phyloP scores from a whole-genome alignment of 2,888 invertebrate genomes.

The Polydesmus complanatus region DNA sequence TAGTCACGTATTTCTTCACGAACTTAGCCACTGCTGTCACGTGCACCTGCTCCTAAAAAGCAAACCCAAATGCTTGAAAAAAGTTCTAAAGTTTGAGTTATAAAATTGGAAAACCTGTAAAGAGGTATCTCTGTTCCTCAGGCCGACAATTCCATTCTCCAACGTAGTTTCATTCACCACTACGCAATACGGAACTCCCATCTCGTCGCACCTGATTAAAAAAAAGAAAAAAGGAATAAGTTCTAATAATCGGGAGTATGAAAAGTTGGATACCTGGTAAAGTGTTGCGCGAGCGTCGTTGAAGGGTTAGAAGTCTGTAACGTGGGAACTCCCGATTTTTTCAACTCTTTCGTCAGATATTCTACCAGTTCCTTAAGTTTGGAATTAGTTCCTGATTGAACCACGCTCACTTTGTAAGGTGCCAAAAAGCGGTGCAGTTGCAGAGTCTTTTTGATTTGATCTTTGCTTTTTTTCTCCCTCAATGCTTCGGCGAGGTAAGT shows the following conservation, averaged over 20 bases:
- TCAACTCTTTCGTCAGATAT: constrained; percentile 16
- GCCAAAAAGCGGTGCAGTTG: constrained; percentile 11
- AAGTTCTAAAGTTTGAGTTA: not conserved
- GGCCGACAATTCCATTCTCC: constrained; percentile 51
- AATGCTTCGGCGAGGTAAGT: not conserved
- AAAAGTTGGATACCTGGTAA: not conserved
- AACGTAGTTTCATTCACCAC: constrained; percentile 53
- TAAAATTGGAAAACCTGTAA: constrained; percentile 45
- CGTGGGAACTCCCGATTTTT: constrained; percentile 11
- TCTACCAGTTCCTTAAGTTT: constrained; percentile 1
- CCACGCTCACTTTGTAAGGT: constrained; percentile 14
- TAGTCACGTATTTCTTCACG: constrained; percentile 2
- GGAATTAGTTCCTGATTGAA: not conserved
- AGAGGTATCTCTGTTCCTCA: constrained; percentile 39
- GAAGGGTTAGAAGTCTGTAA: constrained; percentile 5
- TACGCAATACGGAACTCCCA: constrained; percentile 59
- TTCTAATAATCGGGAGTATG: not conserved
- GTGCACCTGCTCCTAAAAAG: constrained; percentile 53
- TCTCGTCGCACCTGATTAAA: constrained; percentile 37
- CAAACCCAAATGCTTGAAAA: constrained; percentile 17
- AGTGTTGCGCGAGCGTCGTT: not conserved
- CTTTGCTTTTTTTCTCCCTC: not conserved
- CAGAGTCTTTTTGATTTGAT: not conserved
- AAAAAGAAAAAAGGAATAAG: not conserved
- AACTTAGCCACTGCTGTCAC: constrained; percentile 44